Evolutionary conservation across 2,113 vertebrate genomes (phyloP).

Genomic region (Chaenogobius annularis): DNA sequence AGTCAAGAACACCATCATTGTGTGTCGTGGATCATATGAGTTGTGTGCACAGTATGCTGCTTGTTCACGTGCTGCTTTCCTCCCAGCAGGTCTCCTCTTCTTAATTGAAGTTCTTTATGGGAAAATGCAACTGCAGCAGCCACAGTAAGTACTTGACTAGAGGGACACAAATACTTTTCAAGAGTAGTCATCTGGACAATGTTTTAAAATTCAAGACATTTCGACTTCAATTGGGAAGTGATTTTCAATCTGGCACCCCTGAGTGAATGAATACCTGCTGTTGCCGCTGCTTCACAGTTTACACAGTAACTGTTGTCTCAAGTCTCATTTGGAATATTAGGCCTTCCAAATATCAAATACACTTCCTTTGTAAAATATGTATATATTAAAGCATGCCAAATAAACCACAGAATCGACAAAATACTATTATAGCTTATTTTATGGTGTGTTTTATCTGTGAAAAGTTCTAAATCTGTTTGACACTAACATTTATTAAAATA

Average conservation of each 20-base stretch:
- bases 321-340: no score
- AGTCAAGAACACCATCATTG: background rate
- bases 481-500: background rate
- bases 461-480: background rate
- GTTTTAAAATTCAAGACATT: background rate
- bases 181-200: background rate
- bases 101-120: background rate
- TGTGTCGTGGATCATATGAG: slow-evolving; percentile 18
- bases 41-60: slow-evolving; percentile 3
- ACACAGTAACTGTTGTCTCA: no score
- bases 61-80: slow-evolving; percentile 17
- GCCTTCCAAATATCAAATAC: no score
- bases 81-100: slow-evolving; percentile 7
- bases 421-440: slow-evolving; percentile 10
- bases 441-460: background rate
- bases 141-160: background rate
- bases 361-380: no score
- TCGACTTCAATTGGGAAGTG: no score
- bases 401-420: slow-evolving; percentile 1
- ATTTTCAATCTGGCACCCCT: no score
- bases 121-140: background rate
- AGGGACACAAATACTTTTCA: background rate
- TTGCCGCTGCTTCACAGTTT: no score
- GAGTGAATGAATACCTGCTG: no score
- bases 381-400: no score